Base-by-base conservation (phyloP, 2,888 invertebrate genomes). In the Barypeithes pellucidus region DNA sequence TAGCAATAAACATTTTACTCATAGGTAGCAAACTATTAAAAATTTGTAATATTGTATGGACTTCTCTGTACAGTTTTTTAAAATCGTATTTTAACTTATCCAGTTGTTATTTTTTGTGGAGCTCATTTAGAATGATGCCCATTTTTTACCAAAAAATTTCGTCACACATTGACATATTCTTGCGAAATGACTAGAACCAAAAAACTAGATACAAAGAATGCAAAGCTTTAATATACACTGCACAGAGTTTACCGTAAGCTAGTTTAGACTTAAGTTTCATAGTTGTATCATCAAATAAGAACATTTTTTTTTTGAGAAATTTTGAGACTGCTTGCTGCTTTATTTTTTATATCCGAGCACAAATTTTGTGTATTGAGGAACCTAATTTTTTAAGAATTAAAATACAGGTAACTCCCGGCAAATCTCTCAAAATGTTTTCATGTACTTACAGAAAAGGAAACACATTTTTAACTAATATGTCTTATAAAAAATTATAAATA, bases 221-320 rank as follows among this genome's bases (percentile, higher is more conserved):
- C 22, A 75, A 67, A 78, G 78, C 77, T 77, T 77, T 77, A 77
- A 76, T 54, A 70, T 39, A 61, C 36, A 67, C 43, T 47, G 50
- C 29, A 62, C 18, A 45, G 33, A 45, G 61, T 43, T 62, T 12
- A 62, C 16, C 29, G 5, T 33, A 57, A 12, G 33, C 3, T 57
- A 57, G 54, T 57, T 29, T 50, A 50, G 50, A 3, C 12, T 50
- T 24, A 24, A 22, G 47, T 43, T 39, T 39, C n/a, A 43, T 14
- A 16, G n/a, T 14, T 5, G n/a, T 3, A 16, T 3, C 4, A 43
- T 43, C 43, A 43, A 43, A 14, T 43, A n/a, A 43, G 16, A 43
- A 14, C 43, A 7, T 2, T 3, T 43, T 43, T 43, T 43, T 11
- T 7, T 39, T n/a, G n/a, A 39, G 39, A 2, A 33, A 33, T 33